These are phyloP conservation scores for Hetaerina americana DNA, from an alignment of 1,140 invertebrate genomes.

Conservation along the genomic window DNA sequence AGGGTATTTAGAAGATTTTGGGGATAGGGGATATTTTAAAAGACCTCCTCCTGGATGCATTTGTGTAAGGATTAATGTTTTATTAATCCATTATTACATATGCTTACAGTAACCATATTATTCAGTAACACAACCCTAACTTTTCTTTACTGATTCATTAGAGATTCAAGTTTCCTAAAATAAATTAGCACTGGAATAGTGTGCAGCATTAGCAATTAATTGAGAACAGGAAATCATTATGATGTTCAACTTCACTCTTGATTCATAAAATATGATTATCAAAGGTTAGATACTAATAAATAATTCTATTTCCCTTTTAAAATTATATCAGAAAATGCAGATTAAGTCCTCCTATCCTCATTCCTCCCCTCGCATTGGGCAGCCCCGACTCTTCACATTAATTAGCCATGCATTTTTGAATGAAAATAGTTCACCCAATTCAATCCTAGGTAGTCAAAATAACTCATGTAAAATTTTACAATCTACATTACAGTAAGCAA, in stretches of 20 bases:
- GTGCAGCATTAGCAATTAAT: neutral
- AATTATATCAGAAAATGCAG: neutral
- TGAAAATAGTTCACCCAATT: too few relatives aligned
- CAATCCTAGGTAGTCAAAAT: too few relatives aligned
- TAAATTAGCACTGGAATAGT: neutral
- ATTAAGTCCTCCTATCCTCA: too few relatives aligned
- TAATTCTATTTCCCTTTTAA: neutral
- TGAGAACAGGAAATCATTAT: neutral
- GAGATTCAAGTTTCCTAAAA: neutral
- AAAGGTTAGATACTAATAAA: neutral
- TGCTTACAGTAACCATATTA: neutral
- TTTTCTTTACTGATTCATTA: constrained; percentile 1
- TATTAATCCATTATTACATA: neutral
- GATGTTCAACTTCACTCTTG: too few relatives aligned
- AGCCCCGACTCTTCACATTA: too few relatives aligned
- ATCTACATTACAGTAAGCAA: too few relatives aligned
- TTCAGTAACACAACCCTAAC: neutral
- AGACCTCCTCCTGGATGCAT: neutral
- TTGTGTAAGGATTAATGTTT: neutral
- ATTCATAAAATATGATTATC: too few relatives aligned
- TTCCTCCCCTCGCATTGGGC: too few relatives aligned
- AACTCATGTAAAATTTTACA: too few relatives aligned
- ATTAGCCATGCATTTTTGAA: too few relatives aligned
- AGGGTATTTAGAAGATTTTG: too few relatives aligned
- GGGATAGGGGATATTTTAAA: too few relatives aligned